Base-by-base conservation (phyloP, 1,140 invertebrate species). In the Solen grandis region DNA sequence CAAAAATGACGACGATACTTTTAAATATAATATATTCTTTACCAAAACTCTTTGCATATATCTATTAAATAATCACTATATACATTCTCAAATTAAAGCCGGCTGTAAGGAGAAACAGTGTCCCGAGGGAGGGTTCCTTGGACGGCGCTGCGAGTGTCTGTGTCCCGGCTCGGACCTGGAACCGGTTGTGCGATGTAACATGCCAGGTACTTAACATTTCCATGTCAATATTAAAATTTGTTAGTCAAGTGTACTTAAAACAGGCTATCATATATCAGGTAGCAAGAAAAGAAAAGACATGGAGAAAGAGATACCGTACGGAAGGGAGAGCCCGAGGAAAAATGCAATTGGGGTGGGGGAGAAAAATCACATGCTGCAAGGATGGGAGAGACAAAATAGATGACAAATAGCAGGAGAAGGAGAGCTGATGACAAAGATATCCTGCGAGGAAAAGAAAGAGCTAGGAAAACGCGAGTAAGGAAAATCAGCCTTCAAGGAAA, bases 101-200 rank as follows among this genome's bases (percentile, higher is more conserved):
- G 55, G n/a, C 5, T 79, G 76, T 46, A 33, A 22, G 3, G 1
- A 19, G 14, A 50, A 35, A 25, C 25, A 25, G 10, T 79, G 76
- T 38, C 52, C 62, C 3, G 60, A 38, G 1, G 65, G 54, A 19
- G 66, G 66, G 16, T 70, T 50, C 13, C n/a, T 52, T 16, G 66
- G 46, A 13, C 62, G 52, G 27, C 62, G 63, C n/a, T 79, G 76
- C 41, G 65, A 79, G 29, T 79, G 76, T 62, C 55, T 70, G 10
- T 79, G 76, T 63, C 55, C 19, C 16, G 65, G 55, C 5, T 27
- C 5, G 10, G 14, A 50, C 22, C 8, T 19, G 10, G 52, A 60
- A 52, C 31, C 31, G 8, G 52, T 75, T 19, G 16, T 38, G 27
- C 25, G 52, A 22, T 75, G 72, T 33, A 54, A 59, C 0, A 16